phyloP scores from a whole-genome alignment of 2,113 vertebrate species.

The Rana temporaria region DNA sequence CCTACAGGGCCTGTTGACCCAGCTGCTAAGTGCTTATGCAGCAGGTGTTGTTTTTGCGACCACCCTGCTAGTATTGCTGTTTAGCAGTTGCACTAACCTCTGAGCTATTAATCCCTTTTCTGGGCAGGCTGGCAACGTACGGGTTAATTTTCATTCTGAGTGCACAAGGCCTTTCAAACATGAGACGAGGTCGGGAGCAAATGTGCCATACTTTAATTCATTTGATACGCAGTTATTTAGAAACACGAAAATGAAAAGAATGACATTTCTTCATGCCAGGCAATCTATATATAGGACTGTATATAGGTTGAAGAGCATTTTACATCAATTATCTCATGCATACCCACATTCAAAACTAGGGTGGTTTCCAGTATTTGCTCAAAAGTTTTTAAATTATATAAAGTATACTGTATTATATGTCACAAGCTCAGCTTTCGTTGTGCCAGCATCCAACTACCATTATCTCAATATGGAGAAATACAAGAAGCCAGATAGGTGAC shows the following conservation, averaged over 20 bases:
- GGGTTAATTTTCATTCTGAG: conserved; percentile 77
- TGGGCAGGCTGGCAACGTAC: conserved; percentile 33
- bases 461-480: no score
- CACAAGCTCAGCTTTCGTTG: no score
- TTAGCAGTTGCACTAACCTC: conserved; percentile 96
- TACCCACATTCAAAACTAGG: no score
- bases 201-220: conserved; percentile 80
- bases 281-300: conserved; percentile 66
- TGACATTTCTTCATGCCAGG: conserved; percentile 68
- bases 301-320: not conserved
- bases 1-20: conserved; percentile 99
- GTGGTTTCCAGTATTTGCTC: no score
- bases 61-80: conserved; percentile 98
- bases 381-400: no score
- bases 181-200: conserved; percentile 78
- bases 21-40: conserved; percentile 94
- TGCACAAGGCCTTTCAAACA: conserved; percentile 83
- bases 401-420: no score
- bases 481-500: no score
- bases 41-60: conserved; percentile 98
- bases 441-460: no score
- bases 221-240: conserved; percentile 69
- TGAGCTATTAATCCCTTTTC: conserved; percentile 77
- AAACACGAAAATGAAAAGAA: conserved; percentile 56
- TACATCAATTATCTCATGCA: no score